Evolutionary conservation across 2,113 vertebrate genomes (phyloP).

Genomic region (Merops nubicus): DNA sequence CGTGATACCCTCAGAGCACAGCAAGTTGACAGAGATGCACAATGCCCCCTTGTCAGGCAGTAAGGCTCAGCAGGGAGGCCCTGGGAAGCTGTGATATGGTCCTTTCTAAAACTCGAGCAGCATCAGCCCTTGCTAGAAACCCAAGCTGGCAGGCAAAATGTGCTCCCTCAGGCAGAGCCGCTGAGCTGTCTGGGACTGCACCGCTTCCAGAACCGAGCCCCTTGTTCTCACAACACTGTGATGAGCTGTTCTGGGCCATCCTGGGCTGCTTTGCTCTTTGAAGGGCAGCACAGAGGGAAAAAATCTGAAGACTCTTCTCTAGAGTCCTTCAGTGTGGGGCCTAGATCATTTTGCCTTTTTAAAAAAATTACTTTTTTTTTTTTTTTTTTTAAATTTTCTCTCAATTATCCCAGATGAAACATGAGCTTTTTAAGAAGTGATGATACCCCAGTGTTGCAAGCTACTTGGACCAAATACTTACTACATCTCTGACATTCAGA

Average conservation of each 20-base stretch:
- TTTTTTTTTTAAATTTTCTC: background rate
- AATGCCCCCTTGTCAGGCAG: background rate
- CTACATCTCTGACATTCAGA: background rate
- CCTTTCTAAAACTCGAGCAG: background rate
- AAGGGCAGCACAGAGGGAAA: background rate
- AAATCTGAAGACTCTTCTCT: background rate
- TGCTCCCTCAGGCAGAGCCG: rapidly evolving
- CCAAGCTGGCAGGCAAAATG: background rate
- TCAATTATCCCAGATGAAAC: background rate
- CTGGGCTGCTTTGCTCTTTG: background rate
- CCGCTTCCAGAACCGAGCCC: background rate
- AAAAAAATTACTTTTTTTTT: background rate
- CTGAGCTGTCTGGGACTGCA: rapidly evolving
- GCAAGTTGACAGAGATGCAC: background rate
- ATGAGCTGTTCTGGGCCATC: background rate
- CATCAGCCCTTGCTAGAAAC: background rate
- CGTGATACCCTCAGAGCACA: background rate
- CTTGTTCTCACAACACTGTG: background rate
- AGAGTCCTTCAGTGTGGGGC: background rate
- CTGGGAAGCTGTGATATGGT: background rate
- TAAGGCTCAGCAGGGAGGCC: background rate
- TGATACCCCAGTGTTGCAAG: background rate
- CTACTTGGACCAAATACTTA: no score
- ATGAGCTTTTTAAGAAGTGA: background rate
- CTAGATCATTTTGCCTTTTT: background rate